These are phyloP conservation scores for Misgurnus anguillicaudatus DNA, from an alignment of 2,113 vertebrate species.

Conservation along the genomic window DNA sequence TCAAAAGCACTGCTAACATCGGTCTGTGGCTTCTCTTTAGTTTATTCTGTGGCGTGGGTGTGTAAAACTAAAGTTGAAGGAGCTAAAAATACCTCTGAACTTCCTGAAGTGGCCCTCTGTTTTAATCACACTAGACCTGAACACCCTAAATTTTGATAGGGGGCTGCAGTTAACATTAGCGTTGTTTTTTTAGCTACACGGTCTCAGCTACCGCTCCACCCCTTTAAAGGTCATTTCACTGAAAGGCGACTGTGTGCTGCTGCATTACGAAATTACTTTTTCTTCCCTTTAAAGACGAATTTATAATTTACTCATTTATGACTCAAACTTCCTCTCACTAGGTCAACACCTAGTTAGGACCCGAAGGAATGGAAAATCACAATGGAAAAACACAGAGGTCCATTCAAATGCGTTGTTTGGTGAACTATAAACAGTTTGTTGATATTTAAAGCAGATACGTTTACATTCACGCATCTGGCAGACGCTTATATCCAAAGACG, in stretches of 20 bases:
- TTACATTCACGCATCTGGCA: too few relatives aligned
- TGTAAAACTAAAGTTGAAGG: slow-evolving; percentile 2
- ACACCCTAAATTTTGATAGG: not conserved
- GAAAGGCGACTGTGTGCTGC: slow-evolving; percentile 56
- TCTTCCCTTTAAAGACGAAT: slow-evolving; percentile 52
- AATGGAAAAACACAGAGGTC: not conserved
- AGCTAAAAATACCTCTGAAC: slow-evolving; percentile 45
- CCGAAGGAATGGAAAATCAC: slow-evolving; percentile 9
- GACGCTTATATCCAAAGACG: too few relatives aligned
- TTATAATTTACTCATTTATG: slow-evolving; percentile 44
- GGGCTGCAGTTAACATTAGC: slow-evolving; percentile 16
- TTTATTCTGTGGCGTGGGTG: not conserved
- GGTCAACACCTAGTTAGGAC: slow-evolving; percentile 59
- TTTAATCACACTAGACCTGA: not conserved
- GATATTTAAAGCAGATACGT: not conserved
- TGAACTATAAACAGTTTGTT: not conserved
- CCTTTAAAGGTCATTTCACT: slow-evolving; percentile 61
- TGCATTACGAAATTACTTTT: slow-evolving; percentile 56
- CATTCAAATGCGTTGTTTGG: not conserved
- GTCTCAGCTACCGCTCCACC: slow-evolving; percentile 60
- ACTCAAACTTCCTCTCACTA: slow-evolving; percentile 62
- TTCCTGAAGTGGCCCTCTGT: slow-evolving; percentile 34
- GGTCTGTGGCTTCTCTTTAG: slow-evolving; percentile 28
- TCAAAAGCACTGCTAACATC: slow-evolving; percentile 11
- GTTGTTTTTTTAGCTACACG: slow-evolving; percentile 43